Percentiles rank a stretch among this genome's conserved stretches.
Evolutionary conservation across 2,797 vertebrate genomes (phyloP).

Genomic region (Tragopan temminckii): DNA sequence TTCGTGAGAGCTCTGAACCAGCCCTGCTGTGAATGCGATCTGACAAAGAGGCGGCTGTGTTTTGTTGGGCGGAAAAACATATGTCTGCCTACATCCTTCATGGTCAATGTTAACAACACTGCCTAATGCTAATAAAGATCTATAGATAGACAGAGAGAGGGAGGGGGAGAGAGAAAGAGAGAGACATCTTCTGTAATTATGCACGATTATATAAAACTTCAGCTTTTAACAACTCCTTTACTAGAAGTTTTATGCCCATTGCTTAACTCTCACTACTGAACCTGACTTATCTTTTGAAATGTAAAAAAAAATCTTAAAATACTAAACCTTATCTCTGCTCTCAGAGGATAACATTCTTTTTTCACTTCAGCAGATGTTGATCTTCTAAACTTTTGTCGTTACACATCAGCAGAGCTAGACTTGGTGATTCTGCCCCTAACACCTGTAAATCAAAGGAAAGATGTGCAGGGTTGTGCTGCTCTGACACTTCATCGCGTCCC

Average conservation of each 20-base stretch:
- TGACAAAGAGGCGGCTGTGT: conserved; percentile 30
- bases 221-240: neutral
- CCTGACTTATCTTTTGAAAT: neutral
- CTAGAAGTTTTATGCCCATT: neutral
- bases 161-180: neutral
- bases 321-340: neutral
- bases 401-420: neutral
- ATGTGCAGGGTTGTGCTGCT: neutral
- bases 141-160: neutral
- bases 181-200: neutral
- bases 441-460: conserved; percentile 50
- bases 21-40: neutral
- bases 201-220: neutral
- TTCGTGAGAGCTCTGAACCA: conserved; percentile 30
- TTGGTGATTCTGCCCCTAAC: neutral
- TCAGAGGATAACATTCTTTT: neutral
- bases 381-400: neutral
- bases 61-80: neutral
- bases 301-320: neutral
- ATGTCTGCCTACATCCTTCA: conserved; percentile 7
- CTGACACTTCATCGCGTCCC: conserved; percentile 22
- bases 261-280: neutral
- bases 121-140: neutral
- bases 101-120: neutral
- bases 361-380: neutral